Evolutionary conservation across 1,140 invertebrate species (phyloP).

Genomic region (Chrysopa pallens): DNA sequence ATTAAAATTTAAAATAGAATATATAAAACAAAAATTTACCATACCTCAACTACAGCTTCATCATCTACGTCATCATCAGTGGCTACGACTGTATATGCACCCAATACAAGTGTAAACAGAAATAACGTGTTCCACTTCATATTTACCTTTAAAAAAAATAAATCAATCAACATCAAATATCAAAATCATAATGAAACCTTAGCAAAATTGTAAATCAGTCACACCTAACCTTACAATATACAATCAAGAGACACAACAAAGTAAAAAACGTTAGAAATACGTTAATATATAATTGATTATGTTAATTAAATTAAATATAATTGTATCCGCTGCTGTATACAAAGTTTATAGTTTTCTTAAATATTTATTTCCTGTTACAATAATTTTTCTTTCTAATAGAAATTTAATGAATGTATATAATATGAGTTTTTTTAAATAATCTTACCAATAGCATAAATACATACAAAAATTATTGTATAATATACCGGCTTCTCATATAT

Average conservation of each 20-base stretch:
- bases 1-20: not conserved
- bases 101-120: not conserved
- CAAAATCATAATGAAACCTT: too few relatives aligned
- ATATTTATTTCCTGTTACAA: too few relatives aligned
- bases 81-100: not conserved
- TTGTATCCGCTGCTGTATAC: not conserved
- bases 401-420: not conserved
- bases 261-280: not conserved
- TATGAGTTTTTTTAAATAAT: too few relatives aligned
- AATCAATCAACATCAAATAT: not conserved
- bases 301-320: not conserved
- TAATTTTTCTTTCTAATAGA: too few relatives aligned
- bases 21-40: not conserved
- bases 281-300: not conserved
- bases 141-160: not conserved
- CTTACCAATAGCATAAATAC: too few relatives aligned
- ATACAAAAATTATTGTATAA: too few relatives aligned
- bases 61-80: constrained; percentile 12
- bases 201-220: too few relatives aligned
- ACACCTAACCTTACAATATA: not conserved
- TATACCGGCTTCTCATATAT: not conserved
- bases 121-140: not conserved
- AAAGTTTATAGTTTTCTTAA: too few relatives aligned
- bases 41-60: constrained; percentile 8
- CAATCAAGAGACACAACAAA: not conserved